Percentiles rank a stretch among this genome's conserved stretches.
These are phyloP conservation scores for Hippasteria phrygiana DNA, from an alignment of 53 echinoderm and acorn worm species.

Conservation along the genomic window DNA sequence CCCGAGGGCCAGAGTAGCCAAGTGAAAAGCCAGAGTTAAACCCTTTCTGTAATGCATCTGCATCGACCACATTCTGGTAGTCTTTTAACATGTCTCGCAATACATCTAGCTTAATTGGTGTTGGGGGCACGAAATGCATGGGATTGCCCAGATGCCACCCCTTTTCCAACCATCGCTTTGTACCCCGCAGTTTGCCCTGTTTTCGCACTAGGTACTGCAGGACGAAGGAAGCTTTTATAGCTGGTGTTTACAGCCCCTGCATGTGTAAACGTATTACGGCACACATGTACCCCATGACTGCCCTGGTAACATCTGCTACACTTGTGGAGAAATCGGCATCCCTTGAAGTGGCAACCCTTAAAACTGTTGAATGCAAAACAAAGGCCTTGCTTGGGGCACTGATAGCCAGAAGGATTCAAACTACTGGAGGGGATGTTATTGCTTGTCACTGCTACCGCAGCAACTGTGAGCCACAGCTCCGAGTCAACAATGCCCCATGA, in stretches of 20 bases:
- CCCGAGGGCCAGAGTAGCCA: too few species aligned
- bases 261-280: background rate
- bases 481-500: constrained; percentile 3
- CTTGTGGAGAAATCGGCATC: background rate
- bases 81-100: background rate
- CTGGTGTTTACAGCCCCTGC: background rate
- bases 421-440: background rate
- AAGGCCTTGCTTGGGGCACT: background rate
- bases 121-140: background rate
- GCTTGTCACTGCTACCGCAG: background rate
- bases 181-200: background rate
- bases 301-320: background rate
- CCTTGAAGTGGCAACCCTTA: background rate
- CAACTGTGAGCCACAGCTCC: constrained; percentile 31
- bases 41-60: too few species aligned
- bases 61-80: too few species aligned
- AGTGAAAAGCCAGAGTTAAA: too few species aligned
- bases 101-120: background rate
- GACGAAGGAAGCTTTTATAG: background rate
- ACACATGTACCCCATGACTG: background rate
- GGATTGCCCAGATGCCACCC: background rate
- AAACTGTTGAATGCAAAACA: constrained; percentile 3
- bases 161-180: background rate
- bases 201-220: background rate
- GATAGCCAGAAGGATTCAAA: background rate